Conservation (phyloP, 2,888 invertebrate genomes). For the Hydriomena furcata region DNA sequence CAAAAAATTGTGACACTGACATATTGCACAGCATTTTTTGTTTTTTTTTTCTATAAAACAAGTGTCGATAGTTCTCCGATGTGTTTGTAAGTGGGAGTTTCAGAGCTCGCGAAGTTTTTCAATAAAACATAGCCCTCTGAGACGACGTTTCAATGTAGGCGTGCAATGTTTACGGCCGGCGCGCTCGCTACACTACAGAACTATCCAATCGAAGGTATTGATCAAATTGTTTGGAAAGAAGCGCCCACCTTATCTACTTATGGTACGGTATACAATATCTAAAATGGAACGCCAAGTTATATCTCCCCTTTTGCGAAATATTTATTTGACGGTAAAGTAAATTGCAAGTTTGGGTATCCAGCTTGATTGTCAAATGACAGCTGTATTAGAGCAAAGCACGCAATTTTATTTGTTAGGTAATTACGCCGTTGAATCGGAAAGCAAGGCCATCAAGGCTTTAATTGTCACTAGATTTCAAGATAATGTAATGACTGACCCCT, state of each 20-base stretch:
- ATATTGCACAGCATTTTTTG: too few species aligned
- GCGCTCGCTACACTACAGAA: constrained; percentile 55
- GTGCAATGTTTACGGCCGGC: constrained; percentile 68
- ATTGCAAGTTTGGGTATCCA: too few species aligned
- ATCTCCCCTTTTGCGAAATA: background rate
- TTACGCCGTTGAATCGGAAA: too few species aligned
- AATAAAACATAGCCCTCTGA: constrained; percentile 78
- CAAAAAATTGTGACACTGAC: background rate
- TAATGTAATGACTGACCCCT: too few species aligned
- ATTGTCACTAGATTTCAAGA: too few species aligned
- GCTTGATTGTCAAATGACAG: background rate
- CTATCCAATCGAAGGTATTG: constrained; percentile 70
- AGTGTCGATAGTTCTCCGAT: constrained; percentile 34
- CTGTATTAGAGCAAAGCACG: background rate
- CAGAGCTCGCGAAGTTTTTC: constrained; percentile 73
- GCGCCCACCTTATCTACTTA: constrained; percentile 23
- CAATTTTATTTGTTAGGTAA: constrained; percentile 11
- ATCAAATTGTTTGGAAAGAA: constrained; percentile 57
- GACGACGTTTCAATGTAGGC: constrained; percentile 76
- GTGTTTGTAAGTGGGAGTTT: constrained; percentile 39
- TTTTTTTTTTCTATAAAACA: constrained; percentile 8
- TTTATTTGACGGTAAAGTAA: too few species aligned
- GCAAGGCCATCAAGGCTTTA: too few species aligned
- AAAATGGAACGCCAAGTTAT: background rate
- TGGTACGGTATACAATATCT: background rate